Base-by-base conservation (phyloP, 2,113 vertebrate genomes). In the Hippocampus abdominalis region DNA sequence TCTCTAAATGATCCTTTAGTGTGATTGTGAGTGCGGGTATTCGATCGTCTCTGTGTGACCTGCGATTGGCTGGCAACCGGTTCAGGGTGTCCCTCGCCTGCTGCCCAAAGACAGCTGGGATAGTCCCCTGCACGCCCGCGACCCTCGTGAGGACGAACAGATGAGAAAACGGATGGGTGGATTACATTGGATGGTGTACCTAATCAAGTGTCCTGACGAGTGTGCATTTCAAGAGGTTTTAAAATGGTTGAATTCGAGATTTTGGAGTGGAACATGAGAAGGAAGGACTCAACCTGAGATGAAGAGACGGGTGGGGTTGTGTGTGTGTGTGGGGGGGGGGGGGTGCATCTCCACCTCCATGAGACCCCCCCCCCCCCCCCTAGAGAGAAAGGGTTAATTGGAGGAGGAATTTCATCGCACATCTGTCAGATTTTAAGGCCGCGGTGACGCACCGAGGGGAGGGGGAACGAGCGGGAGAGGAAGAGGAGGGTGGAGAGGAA, bases 391-490 rank as follows among this genome's bases (percentile, higher is more conserved):
- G 92, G 89, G 92, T 92, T 92, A 93, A 93, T 90, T 87, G 89
- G 89, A 92, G 92, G 89, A 92, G 90, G 92, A 91, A 92, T 93
- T 93, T 92, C 91, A 91, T 91, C 89, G 91, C 91, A 91, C 92
- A 93, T 92, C 92, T 93, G 92, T 93, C 92, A 93, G 92, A 92
- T 93, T 93, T 92, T 90, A 91, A 91, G 90, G 88, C 90, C 83
- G 91, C 29, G 57, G 57, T 93, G 92, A 92, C 92, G 92, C 89
- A 91, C 86, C 79, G 91, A 86, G 84, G 79, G 84, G 88, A 72
- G 89, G 68, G 83, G 73, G 69, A 74, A 73, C 39, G 70, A 72
- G 27, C 64, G 84, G 80, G 81, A 76, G 68, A 82, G 89, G 89
- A 86, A 88, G 89, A 87, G 89, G 91, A 91, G 90, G 20, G 3